Percentiles rank a stretch among this genome's conserved stretches.
These are phyloP conservation scores for Patella depressa DNA, from an alignment of 2,888 invertebrate genomes.

Conservation along the genomic window DNA sequence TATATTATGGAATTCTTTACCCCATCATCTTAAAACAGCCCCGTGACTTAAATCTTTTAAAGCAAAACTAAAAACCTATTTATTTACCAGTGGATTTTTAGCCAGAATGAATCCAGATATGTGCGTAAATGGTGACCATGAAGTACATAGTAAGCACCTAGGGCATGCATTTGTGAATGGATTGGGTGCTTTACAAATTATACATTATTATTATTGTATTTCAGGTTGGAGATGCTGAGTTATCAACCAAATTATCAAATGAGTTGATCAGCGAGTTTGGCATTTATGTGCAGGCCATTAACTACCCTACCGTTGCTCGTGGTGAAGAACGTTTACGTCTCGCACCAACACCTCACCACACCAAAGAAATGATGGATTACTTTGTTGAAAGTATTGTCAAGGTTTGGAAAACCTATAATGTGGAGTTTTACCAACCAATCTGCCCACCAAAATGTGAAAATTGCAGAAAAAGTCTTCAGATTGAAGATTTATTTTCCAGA, in stretches of 20 bases:
- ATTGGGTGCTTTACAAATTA: no score
- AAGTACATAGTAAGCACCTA: no score
- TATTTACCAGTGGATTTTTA: no score
- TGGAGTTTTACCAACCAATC: constrained; percentile 70
- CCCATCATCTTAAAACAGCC: no score
- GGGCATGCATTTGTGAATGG: no score
- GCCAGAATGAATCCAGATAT: no score
- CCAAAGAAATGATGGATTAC: constrained; percentile 89
- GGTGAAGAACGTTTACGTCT: constrained; percentile 93
- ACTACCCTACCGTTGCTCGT: constrained; percentile 94
- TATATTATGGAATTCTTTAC: no score
- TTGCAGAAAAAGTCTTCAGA: constrained; percentile 52
- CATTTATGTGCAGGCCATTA: constrained; percentile 98
- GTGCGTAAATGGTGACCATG: no score
- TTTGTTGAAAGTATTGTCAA: constrained; percentile 75
- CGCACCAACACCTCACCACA: constrained; percentile 95
- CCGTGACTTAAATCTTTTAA: no score
- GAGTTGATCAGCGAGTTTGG: constrained; percentile 85
- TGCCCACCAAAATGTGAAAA: constrained; percentile 58
- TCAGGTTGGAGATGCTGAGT: constrained; percentile 86
- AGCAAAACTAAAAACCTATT: no score
- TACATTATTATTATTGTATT: no score
- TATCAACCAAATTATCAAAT: constrained; percentile 87
- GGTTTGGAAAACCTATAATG: constrained; percentile 84
- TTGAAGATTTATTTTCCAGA: constrained; percentile 47